Conservation (phyloP, 2,888 invertebrate genomes). For the Calameuta filiformis region DNA sequence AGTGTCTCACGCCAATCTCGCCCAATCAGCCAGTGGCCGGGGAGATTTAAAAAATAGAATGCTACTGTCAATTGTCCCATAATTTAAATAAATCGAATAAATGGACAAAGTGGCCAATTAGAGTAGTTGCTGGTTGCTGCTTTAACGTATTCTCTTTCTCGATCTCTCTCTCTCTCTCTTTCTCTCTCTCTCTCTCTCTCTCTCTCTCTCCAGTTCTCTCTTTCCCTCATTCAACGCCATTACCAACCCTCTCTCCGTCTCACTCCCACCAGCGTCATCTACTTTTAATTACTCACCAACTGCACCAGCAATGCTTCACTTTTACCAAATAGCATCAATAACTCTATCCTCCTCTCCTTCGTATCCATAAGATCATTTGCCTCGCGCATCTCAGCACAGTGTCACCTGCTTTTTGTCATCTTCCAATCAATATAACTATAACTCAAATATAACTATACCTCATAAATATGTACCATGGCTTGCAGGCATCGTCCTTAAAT, state of each 20-base stretch:
- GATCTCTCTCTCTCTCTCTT: constrained; percentile 47
- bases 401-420: neutral
- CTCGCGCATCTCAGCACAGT: neutral
- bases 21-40: constrained; percentile 63
- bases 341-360: neutral
- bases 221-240: neutral
- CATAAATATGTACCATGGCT: neutral
- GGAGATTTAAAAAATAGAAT: constrained; percentile 67
- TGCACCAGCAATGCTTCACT: neutral
- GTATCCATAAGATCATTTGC: neutral
- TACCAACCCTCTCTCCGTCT: neutral
- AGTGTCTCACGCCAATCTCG: constrained; percentile 67
- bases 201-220: constrained; percentile 18
- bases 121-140: constrained; percentile 63
- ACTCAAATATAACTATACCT: neutral
- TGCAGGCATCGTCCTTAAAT: neutral
- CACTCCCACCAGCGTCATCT: neutral
- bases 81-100: constrained; percentile 67
- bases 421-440: neutral
- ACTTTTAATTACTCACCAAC: neutral
- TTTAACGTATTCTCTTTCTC: constrained; percentile 59
- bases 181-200: constrained; percentile 37
- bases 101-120: constrained; percentile 67
- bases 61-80: constrained; percentile 67
- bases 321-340: neutral